Percentiles rank a stretch among this genome's conserved stretches.
These are phyloP conservation scores for Falcaria lacertinaria DNA, from an alignment of 2,888 invertebrate genomes.

Conservation along the genomic window DNA sequence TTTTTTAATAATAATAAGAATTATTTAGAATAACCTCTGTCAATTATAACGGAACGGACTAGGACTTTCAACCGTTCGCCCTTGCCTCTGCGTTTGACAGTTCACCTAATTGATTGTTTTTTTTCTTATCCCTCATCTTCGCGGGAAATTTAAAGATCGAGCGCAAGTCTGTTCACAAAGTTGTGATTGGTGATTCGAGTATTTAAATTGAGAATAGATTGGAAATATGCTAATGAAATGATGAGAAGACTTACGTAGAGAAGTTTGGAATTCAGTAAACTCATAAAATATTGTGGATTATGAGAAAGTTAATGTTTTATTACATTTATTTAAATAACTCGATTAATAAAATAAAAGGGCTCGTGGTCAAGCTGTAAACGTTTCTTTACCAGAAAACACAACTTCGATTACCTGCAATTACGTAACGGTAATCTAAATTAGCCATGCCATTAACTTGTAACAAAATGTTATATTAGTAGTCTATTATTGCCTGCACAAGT, in stretches of 20 bases:
- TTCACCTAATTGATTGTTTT: conserved; percentile 72
- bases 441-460: conserved; percentile 37
- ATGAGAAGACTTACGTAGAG: background rate
- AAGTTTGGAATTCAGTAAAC: background rate
- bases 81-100: conserved; percentile 62
- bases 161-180: conserved; percentile 30
- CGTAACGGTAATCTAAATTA: conserved; percentile 29
- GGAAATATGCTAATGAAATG: conserved; percentile 41
- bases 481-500: conserved; percentile 24
- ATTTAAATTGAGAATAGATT: conserved; percentile 41
- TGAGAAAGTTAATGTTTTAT: too few species aligned
- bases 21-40: conserved; percentile 7
- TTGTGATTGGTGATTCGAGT: conserved; percentile 57
- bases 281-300: background rate
- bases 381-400: too few species aligned
- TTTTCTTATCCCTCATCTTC: conserved; percentile 38
- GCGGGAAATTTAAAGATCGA: conserved; percentile 47
- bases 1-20: conserved; percentile 2
- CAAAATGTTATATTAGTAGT: conserved; percentile 17
- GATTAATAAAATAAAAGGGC: too few species aligned
- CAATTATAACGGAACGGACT: conserved; percentile 10
- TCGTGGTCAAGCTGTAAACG: too few species aligned
- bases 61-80: conserved; percentile 20
- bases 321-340: too few species aligned
- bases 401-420: conserved; percentile 8